Evolutionary conservation across 1,140 invertebrate species (phyloP).

Genomic region (Lutraria rhynchaena): DNA sequence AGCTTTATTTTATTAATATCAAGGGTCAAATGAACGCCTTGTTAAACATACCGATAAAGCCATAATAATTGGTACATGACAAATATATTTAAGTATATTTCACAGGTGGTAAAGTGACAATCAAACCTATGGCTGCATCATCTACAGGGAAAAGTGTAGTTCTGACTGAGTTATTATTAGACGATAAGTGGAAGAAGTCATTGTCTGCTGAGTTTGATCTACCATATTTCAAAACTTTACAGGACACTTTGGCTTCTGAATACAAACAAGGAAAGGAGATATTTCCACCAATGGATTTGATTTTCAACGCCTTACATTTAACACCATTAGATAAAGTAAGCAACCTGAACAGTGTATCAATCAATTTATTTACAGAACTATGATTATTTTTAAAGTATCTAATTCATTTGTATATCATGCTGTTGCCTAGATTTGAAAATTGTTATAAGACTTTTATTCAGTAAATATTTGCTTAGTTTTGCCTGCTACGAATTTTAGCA

Average conservation of each 20-base stretch:
- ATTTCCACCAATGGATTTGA: slow-evolving; percentile 70
- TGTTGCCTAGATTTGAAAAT: background rate
- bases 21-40: too few species aligned
- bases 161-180: too few species aligned
- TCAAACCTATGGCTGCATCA: too few species aligned
- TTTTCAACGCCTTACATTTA: slow-evolving; percentile 73
- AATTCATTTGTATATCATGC: background rate
- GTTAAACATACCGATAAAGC: too few species aligned
- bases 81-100: too few species aligned
- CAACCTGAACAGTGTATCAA: background rate
- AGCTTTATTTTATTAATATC: too few species aligned
- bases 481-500: too few species aligned
- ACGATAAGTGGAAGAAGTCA: slow-evolving; percentile 34
- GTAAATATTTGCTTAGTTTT: too few species aligned
- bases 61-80: too few species aligned
- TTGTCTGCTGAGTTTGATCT: slow-evolving; percentile 36
- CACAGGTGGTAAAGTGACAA: too few species aligned
- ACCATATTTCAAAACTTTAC: slow-evolving; percentile 56
- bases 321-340: slow-evolving; percentile 70
- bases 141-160: too few species aligned
- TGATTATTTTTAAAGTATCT: background rate
- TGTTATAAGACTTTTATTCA: background rate
- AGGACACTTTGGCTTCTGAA: slow-evolving; percentile 57
- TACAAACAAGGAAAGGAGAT: slow-evolving; percentile 64
- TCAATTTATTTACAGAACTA: background rate